A percentile compares a stretch with the other conserved stretches of the same genome.
These are phyloP conservation scores for Hemistola chrysoprasaria DNA, from an alignment of 2,888 invertebrate genomes.

Conservation along the genomic window DNA sequence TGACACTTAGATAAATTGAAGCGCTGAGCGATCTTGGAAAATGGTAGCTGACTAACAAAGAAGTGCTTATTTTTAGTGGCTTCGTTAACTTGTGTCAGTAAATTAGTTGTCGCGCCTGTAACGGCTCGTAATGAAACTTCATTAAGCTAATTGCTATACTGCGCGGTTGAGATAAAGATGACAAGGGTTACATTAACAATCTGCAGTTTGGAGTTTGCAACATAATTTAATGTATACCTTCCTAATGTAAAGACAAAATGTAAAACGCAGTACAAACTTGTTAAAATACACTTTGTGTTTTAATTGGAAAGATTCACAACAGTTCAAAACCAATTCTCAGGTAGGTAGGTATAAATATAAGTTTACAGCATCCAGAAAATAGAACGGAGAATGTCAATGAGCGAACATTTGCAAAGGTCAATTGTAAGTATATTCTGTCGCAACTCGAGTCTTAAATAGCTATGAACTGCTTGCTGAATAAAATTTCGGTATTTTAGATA, in stretches of 20 bases:
- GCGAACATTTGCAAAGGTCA: slow-evolving; percentile 14
- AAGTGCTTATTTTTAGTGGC: slow-evolving; percentile 23
- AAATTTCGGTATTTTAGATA: slow-evolving; percentile 1
- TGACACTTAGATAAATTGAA: no score
- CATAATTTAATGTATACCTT: no score
- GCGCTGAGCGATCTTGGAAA: no score
- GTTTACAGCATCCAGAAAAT: slow-evolving; percentile 8
- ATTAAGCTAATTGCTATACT: slow-evolving; percentile 11
- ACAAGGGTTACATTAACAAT: not conserved
- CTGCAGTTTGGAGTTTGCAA: not conserved
- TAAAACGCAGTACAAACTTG: no score
- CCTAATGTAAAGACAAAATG: no score
- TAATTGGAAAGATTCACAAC: no score
- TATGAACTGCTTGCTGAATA: not conserved
- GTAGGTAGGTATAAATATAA: no score
- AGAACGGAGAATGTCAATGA: slow-evolving; percentile 21
- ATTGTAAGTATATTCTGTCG: slow-evolving; percentile 6
- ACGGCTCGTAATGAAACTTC: slow-evolving; percentile 10
- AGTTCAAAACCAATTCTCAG: no score
- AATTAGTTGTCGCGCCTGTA: slow-evolving; percentile 13
- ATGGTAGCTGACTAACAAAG: slow-evolving; percentile 8
- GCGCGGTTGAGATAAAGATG: slow-evolving; percentile 1
- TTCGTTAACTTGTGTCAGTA: slow-evolving; percentile 22
- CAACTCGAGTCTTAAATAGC: slow-evolving; percentile 12
- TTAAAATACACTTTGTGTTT: no score